Evolutionary conservation across 2,888 invertebrate species (phyloP).

Genomic region (Blomia tropicalis): DNA sequence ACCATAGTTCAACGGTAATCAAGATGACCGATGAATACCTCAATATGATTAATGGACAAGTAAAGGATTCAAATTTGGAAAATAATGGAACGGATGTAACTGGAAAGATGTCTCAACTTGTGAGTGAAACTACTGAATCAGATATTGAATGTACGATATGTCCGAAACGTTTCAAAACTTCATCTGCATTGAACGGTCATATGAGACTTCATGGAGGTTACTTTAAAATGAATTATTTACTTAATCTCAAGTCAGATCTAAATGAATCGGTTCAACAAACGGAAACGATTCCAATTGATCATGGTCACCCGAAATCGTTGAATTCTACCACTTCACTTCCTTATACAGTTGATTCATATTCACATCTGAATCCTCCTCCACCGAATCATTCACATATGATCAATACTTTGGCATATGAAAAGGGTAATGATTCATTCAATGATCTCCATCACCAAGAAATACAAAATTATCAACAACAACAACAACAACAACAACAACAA

Average conservation of each 20-base stretch:
- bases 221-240: slow-evolving; percentile 46
- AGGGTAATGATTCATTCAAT: background rate
- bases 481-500: slow-evolving; percentile 43
- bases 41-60: slow-evolving; percentile 43
- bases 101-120: too few relatives aligned
- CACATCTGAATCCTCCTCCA: background rate
- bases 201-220: slow-evolving; percentile 95
- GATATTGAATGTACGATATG: slow-evolving; percentile 91
- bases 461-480: background rate
- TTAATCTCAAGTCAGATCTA: background rate
- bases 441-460: background rate
- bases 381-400: background rate
- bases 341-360: background rate
- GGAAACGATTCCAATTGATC: too few relatives aligned
- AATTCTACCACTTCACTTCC: background rate
- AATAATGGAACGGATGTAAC: slow-evolving; percentile 48
- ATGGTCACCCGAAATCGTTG: too few relatives aligned
- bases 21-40: slow-evolving; percentile 4
- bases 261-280: background rate
- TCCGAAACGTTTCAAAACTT: slow-evolving; percentile 87
- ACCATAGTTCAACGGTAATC: slow-evolving; percentile 19
- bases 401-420: background rate
- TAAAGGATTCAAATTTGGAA: slow-evolving; percentile 91
- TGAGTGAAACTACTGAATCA: slow-evolving; percentile 38
- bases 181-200: slow-evolving; percentile 91